phyloP scores from a whole-genome alignment of 2,888 invertebrate species.

The Scaptomyza flava region DNA sequence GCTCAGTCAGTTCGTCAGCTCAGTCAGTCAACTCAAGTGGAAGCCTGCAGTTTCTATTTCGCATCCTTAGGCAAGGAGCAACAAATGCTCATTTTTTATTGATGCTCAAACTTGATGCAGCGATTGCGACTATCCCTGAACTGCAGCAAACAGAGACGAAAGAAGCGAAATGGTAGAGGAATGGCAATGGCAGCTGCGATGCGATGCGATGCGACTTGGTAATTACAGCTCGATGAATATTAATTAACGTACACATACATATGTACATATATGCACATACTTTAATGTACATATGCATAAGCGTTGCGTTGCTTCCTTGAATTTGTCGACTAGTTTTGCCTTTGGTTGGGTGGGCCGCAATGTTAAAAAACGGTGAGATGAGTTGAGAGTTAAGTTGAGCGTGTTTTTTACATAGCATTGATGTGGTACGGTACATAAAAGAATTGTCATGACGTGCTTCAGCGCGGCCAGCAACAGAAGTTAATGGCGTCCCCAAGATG shows the following conservation, averaged over 20 bases:
- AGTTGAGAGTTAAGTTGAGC: constrained; percentile 9
- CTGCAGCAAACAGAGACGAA: constrained; percentile 23
- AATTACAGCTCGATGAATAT: constrained; percentile 78
- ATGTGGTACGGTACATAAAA: constrained; percentile 45
- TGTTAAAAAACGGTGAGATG: not conserved
- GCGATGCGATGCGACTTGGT: constrained; percentile 38
- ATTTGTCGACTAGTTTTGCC: constrained; percentile 40
- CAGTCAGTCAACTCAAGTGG: constrained; percentile 1
- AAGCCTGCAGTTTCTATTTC: constrained; percentile 12
- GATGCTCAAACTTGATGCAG: constrained; percentile 12
- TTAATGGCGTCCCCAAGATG: constrained; percentile 65
- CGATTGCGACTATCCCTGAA: constrained; percentile 20
- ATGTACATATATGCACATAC: not conserved
- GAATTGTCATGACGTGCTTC: constrained; percentile 66
- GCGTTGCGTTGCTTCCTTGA: not conserved
- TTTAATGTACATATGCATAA: not conserved
- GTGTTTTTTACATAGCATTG: constrained; percentile 55
- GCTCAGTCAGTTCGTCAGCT: constrained; percentile 3
- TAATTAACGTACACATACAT: constrained; percentile 52
- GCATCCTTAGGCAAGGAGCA: constrained; percentile 2
- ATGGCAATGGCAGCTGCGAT: constrained; percentile 9
- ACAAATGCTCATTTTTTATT: constrained; percentile 12
- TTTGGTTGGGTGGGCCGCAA: constrained; percentile 23
- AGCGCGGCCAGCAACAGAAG: constrained; percentile 63
- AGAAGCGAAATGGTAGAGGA: not conserved